Conservation (phyloP, 1,140 invertebrate species). For the Argopecten irradians region DNA sequence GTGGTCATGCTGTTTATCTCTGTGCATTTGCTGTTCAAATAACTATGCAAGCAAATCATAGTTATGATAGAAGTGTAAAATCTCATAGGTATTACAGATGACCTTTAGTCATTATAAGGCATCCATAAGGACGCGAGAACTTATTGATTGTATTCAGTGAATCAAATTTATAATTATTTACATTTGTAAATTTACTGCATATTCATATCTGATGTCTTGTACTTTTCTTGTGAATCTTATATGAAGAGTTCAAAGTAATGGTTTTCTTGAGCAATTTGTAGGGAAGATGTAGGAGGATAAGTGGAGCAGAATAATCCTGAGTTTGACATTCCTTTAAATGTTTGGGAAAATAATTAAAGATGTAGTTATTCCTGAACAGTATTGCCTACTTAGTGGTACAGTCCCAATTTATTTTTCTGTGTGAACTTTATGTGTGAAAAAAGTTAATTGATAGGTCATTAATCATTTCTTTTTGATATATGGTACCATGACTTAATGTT, state of each 20-base stretch:
- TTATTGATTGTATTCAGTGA: background rate
- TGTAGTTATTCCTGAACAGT: background rate
- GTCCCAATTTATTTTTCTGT: background rate
- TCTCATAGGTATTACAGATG: background rate
- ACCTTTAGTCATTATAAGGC: slow-evolving; percentile 4
- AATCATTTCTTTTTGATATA: too few species aligned
- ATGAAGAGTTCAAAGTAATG: background rate
- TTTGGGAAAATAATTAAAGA: background rate
- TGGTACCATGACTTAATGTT: too few species aligned
- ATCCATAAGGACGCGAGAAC: background rate
- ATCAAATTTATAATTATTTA: background rate
- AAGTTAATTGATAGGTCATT: too few species aligned
- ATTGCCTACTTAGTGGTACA: too few species aligned
- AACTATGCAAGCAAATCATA: too few species aligned
- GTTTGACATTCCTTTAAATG: background rate
- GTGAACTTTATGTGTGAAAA: too few species aligned
- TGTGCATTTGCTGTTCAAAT: too few species aligned
- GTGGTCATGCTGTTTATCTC: too few species aligned
- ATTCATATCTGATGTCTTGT: background rate
- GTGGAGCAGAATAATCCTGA: too few species aligned
- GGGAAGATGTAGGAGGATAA: background rate
- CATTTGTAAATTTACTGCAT: background rate
- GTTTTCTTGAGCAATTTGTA: background rate
- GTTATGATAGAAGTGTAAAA: background rate
- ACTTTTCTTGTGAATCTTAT: background rate